A percentile compares a stretch with the other conserved stretches of the same genome.
Evolutionary conservation across 2,113 vertebrate species (phyloP).

Genomic region (Erpornis zantholeuca): DNA sequence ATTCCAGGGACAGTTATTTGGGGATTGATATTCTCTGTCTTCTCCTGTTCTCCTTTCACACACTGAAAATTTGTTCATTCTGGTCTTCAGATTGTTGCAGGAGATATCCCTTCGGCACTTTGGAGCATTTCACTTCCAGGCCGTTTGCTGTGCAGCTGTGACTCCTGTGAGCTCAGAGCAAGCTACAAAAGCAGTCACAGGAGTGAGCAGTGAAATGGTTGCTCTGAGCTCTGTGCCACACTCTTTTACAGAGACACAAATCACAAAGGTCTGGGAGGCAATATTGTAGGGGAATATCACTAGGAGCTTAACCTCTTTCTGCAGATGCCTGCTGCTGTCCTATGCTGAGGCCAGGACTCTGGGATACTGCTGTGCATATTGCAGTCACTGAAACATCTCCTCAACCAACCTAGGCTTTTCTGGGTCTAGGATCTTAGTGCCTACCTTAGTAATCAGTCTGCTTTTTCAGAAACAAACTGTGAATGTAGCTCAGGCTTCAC

Average conservation of each 20-base stretch:
- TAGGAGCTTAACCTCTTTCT: background rate
- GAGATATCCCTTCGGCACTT: rapidly evolving
- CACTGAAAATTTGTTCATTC: background rate
- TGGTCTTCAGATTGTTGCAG: background rate
- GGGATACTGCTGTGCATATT: background rate
- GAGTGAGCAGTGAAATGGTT: background rate
- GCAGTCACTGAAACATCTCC: background rate
- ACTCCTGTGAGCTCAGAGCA: background rate
- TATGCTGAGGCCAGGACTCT: background rate
- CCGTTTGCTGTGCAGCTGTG: background rate
- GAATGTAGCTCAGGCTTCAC: background rate
- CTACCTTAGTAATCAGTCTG: background rate
- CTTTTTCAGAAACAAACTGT: background rate
- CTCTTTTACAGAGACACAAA: background rate
- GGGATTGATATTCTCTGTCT: background rate
- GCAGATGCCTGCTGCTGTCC: background rate
- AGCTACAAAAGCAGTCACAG: background rate
- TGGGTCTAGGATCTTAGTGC: background rate
- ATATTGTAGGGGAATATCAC: too few species aligned
- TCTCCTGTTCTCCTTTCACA: background rate
- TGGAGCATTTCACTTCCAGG: background rate
- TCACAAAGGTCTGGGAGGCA: background rate
- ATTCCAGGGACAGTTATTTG: background rate
- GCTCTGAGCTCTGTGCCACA: rapidly evolving
- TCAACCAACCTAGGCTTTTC: background rate